Evolutionary conservation across 2,113 vertebrate genomes (phyloP), one percentile per base, ranked within the genome.

Genomic region (Vanacampus margaritifer): DNA sequence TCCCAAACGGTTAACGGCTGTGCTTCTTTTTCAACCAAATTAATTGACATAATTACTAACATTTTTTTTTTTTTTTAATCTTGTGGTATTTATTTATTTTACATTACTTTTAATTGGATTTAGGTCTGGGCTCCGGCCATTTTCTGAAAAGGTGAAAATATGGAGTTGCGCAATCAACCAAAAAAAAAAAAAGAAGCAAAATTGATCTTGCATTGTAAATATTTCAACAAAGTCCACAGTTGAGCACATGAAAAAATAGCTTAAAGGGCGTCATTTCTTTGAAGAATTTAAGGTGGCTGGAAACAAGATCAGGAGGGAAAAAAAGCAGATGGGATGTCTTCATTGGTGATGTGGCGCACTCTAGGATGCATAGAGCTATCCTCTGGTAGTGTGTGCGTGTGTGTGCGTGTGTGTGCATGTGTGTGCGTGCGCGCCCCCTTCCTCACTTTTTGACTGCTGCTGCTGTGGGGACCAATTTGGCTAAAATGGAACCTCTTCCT

Each of bases 401-500:
- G 84, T 84, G 74, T 76, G 81, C 81, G 58, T 67, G 79, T 80
- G 85, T 80, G 75, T 85, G 77, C 85, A 81, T 86, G 72, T 76
- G 71, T 85, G 65, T 9, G 41, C 58, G 80, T 81, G 80, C 80
- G 74, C 75, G 79, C 81, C 80, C 82, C 82, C 84, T 86, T 71
- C 74, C 84, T 86, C 87, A 86, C 79, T 84, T 79, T 89, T 81
- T 90, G 82, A 84, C 82, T 84, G 75, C 80, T 84, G 84, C 88
- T 87, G 85, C 91, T 89, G 86, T 84, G 76, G 89, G 91, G 91
- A 92, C 91, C 88, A 89, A 91, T 91, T 90, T 91, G 86, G 89
- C 88, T 90, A 89, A 90, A 92, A 91, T 91, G 88, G 88, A 90
- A 86, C 84, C 91, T 90, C 89, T 92, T 91, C 83, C 89, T 92